A percentile compares a stretch with the other conserved stretches of the same genome.
These are phyloP conservation scores for Muntiacus reevesi DNA, from an alignment of 2,113 vertebrate species.

Conservation along the genomic window DNA sequence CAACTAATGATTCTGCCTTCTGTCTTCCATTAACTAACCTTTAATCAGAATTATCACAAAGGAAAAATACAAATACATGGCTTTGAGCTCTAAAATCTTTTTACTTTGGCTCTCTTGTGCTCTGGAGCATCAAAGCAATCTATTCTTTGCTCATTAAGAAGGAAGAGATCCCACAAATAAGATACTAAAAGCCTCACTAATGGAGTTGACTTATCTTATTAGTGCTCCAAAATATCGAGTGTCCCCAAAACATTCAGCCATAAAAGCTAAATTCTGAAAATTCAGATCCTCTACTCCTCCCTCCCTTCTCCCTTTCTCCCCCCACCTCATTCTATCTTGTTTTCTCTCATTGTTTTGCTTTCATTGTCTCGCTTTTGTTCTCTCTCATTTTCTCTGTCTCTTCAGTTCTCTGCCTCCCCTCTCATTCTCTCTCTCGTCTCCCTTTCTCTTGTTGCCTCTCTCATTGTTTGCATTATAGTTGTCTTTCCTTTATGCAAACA, in stretches of 20 bases:
- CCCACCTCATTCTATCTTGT: not conserved
- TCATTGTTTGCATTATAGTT: constrained; percentile 43
- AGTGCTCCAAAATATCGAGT: constrained; percentile 41
- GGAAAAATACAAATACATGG: not conserved
- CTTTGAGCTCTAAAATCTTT: constrained; percentile 17
- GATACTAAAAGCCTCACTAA: constrained; percentile 44
- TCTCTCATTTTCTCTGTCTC: not conserved
- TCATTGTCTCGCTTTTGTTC: not conserved
- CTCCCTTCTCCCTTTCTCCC: not conserved
- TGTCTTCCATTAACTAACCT: constrained; percentile 25
- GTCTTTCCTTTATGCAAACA: constrained; percentile 45
- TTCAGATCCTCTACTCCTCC: not conserved
- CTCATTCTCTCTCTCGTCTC: not conserved
- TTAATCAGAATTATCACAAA: constrained; percentile 38
- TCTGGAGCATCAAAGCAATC: constrained; percentile 20
- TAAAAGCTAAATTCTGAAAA: constrained; percentile 36
- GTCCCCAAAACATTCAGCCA: constrained; percentile 16
- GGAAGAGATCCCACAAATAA: constrained; percentile 20
- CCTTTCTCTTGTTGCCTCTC: not conserved
- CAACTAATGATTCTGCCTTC: not conserved
- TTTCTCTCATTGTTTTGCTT: not conserved
- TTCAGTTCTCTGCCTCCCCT: not conserved
- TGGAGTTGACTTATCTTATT: constrained; percentile 34
- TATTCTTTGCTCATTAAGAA: constrained; percentile 38
- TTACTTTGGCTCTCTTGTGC: not conserved